Evolutionary conservation across 2,113 vertebrate genomes (phyloP), one percentile per base, ranked within the genome.

Genomic region (Aegotheles bennettii): DNA sequence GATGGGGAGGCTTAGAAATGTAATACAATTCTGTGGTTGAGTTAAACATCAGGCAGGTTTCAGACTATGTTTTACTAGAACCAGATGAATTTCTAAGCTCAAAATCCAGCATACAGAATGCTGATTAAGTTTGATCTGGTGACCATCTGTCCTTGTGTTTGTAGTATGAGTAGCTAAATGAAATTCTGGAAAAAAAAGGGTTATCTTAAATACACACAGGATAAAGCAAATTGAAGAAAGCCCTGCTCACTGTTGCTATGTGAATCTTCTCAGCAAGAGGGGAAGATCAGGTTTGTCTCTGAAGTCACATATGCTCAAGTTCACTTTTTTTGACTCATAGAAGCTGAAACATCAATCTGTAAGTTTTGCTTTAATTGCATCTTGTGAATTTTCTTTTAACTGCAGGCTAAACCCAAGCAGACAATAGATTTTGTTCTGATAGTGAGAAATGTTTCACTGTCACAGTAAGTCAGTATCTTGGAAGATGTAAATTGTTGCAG

Each of bases 41-140:
- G 87, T 94, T 95, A 97, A 95, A 97, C 90, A 82, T 92, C 88
- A 74, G 95, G 95, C 94, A 95, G 95, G 89, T 97, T 95, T 95
- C 84, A 91, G 95, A 94, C 89, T 88, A 64, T 90, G 84, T 79
- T 96, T 97, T 95, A 97, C 83, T 94, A 92, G 90, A 97, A 95
- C 95, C 96, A 97, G 97, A 97, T 97, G 96, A 97, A 95, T 95
- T 95, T 94, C 91, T 92, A 91, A 97, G 95, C 94, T 89, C 88
- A 77, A 96, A 96, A 95, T 96, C 85, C 92, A 93, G 94, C 91
- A 63, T 87, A 95, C 82, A 91, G 94, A 96, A 96, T 87, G 84
- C 89, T 97, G 95, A 95, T 97, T 96, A 96, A 92, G 95, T 96
- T 89, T 96, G 96, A 96, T 95, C 95, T 97, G 96, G 92, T 94